A percentile compares a stretch with the other conserved stretches of the same genome.
Evolutionary conservation across 1,140 invertebrate genomes (phyloP).

Genomic region (Drosophila saltans): DNA sequence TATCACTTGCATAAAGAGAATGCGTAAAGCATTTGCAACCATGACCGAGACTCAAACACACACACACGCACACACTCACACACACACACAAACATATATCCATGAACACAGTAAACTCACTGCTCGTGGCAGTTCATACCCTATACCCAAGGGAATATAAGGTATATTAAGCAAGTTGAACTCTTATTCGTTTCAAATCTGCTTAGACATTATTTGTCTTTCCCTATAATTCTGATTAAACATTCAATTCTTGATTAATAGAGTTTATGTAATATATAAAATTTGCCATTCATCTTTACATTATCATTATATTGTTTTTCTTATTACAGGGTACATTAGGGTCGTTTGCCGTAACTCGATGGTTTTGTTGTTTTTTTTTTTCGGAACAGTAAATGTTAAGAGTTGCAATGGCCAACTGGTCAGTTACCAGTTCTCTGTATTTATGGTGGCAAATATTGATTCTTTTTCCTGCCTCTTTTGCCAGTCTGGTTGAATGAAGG

Average conservation of each 20-base stretch:
- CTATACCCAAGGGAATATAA: background rate
- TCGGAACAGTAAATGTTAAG: background rate
- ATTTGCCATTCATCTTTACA: no score
- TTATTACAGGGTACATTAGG: background rate
- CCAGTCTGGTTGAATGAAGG: background rate
- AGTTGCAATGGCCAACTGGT: slow-evolving; percentile 12
- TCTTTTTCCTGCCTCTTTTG: slow-evolving; percentile 16
- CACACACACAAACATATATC: background rate
- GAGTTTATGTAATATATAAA: no score
- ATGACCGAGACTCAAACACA: background rate
- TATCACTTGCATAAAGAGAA: slow-evolving; percentile 15
- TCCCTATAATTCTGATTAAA: no score
- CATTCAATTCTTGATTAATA: no score
- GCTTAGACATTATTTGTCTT: no score
- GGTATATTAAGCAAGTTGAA: background rate
- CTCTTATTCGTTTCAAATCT: no score
- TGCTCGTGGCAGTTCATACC: background rate
- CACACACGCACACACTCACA: background rate
- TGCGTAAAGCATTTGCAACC: slow-evolving; percentile 10
- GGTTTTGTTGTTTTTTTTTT: background rate
- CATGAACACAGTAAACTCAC: background rate
- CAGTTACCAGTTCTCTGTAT: slow-evolving; percentile 31
- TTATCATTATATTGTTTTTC: no score
- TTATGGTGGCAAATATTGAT: slow-evolving; percentile 55
- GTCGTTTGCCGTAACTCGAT: background rate